phyloP scores from a whole-genome alignment of 53 echinoderm and acorn worm genomes.

The Paracentrotus lividus region DNA sequence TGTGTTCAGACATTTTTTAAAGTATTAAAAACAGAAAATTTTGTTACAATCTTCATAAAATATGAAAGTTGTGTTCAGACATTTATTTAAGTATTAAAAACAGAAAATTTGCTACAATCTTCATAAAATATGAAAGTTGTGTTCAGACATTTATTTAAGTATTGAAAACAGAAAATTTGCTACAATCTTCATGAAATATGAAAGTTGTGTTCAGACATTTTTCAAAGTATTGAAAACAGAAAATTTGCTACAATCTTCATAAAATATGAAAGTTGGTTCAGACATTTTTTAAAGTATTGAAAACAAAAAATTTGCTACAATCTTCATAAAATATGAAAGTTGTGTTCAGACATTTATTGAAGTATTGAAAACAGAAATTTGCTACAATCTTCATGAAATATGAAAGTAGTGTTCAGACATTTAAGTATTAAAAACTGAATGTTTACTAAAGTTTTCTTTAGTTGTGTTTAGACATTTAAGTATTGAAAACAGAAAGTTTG shows the following conservation, averaged over 20 bases:
- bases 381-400: background rate
- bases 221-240: background rate
- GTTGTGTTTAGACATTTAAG: too few relatives aligned
- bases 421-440: too few relatives aligned
- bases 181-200: background rate
- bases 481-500: too few relatives aligned
- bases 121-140: background rate
- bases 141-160: background rate
- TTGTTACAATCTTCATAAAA: too few relatives aligned
- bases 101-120: background rate
- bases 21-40: too few relatives aligned
- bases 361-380: background rate
- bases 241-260: background rate
- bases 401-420: background rate
- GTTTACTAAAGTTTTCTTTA: too few relatives aligned
- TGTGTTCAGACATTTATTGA: too few relatives aligned
- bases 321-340: too few relatives aligned
- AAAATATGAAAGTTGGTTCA: background rate
- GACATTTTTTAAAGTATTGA: too few relatives aligned
- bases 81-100: background rate
- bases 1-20: background rate
- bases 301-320: too few relatives aligned
- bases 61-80: background rate
- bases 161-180: too few relatives aligned
- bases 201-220: background rate